Evolutionary conservation across 2,888 invertebrate genomes (phyloP), one percentile per base, ranked within the genome.

Genomic region (Tenthredo mesomela): DNA sequence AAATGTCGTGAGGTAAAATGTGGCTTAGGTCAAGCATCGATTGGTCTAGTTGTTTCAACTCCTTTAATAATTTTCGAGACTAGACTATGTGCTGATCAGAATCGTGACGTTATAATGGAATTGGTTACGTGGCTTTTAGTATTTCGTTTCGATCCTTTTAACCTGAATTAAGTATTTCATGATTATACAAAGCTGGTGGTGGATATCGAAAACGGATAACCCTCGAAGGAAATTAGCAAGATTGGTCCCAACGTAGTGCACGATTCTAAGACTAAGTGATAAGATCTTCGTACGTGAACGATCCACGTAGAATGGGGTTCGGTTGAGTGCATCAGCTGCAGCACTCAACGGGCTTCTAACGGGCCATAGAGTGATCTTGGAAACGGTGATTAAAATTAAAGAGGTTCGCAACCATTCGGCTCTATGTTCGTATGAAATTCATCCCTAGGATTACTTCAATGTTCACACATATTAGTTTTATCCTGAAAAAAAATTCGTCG

Each of bases 271-370:
- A 37, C 40, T 61, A 61, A 80, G 58, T 61, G 58, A 58, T 80
- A 80, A 61, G 80, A 80, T 80, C 58, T 37, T 61, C 21, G 54
- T 58, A 37, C 18, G n/a, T 9, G 12, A 47, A 54, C 21, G 54
- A 54, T 54, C 61, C 37, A 25, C 15, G 40, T 21, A 73, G 71
- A 77, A 77, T 29, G 25, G 77, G 73, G 40, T 25, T 43, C 33
- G 25, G 50, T 77, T 25, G 54, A 50, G 77, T 77, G 78, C 78
- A 78, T 78, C 78, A 58, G 78, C 58, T 78, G 78, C 78, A 58
- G 78, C 78, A 58, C 78, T 58, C 37, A 61, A 61, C 58, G 18
- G 12, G 58, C 40, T 78, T 18, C 78, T 33, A 78, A 78, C 78
- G 58, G 78, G 37, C 61, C 78, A 40, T 78, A 1, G 58, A 78